Conservation (phyloP, 2,888 invertebrate species). For the Tenthredo scrophulariae region DNA sequence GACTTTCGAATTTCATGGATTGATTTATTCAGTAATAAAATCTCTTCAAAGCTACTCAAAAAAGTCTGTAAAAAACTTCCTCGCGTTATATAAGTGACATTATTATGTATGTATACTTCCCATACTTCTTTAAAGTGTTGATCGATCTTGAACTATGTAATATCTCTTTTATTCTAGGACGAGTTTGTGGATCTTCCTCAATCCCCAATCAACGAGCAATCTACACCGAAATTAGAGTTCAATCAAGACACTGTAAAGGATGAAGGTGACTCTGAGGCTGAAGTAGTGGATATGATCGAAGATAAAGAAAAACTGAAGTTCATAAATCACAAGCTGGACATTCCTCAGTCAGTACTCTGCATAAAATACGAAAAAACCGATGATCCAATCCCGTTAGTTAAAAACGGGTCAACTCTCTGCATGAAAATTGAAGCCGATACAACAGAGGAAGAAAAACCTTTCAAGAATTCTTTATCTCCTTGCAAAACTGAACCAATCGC, state of each 20-base stretch:
- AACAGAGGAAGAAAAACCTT: slow-evolving; percentile 57
- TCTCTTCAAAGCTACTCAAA: too few species aligned
- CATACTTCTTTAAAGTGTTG: not conserved
- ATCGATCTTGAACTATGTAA: not conserved
- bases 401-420: slow-evolving; percentile 66
- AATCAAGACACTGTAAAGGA: slow-evolving; percentile 66
- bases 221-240: slow-evolving; percentile 63
- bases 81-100: too few species aligned
- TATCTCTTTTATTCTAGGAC: slow-evolving; percentile 63
- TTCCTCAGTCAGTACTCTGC: slow-evolving; percentile 39
- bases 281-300: slow-evolving; percentile 56
- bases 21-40: too few species aligned
- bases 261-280: slow-evolving; percentile 61
- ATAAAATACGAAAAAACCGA: slow-evolving; percentile 57
- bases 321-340: slow-evolving; percentile 8
- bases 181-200: slow-evolving; percentile 69
- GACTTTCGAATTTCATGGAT: too few species aligned
- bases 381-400: slow-evolving; percentile 55
- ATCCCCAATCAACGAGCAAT: slow-evolving; percentile 67
- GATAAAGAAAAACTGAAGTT: slow-evolving; percentile 52
- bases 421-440: slow-evolving; percentile 77
- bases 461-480: slow-evolving; percentile 27
- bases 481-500: slow-evolving; percentile 54
- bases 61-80: too few species aligned
- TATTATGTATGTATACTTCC: too few species aligned